phyloP scores from a whole-genome alignment of 1,140 invertebrate species.

The Tyrophagus putrescentiae region DNA sequence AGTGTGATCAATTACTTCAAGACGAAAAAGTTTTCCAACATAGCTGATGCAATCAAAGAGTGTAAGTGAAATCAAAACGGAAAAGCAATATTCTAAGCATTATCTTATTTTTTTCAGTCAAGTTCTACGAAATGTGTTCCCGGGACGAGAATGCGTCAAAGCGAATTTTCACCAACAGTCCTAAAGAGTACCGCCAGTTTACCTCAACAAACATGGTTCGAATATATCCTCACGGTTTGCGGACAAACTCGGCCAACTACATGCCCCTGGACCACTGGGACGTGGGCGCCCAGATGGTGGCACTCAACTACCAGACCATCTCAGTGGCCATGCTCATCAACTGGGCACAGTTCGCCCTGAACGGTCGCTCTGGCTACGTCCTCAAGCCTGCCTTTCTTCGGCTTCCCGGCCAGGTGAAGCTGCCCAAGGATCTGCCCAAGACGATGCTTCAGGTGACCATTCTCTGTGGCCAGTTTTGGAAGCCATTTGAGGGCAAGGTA shows the following conservation, averaged over 20 bases:
- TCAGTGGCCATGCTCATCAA: slow-evolving; percentile 42
- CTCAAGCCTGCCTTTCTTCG: slow-evolving; percentile 40
- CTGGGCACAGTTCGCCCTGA: slow-evolving; percentile 43
- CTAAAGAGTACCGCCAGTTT: slow-evolving; percentile 35
- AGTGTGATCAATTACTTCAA: slow-evolving; percentile 17
- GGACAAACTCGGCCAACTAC: slow-evolving; percentile 45
- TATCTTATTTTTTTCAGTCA: too few species aligned
- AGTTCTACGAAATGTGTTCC: too few species aligned
- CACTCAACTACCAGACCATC: slow-evolving; percentile 44
- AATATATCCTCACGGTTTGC: slow-evolving; percentile 43
- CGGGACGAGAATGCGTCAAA: too few species aligned
- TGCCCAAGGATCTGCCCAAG: background rate
- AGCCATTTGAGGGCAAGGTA: background rate
- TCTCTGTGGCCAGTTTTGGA: slow-evolving; percentile 13
- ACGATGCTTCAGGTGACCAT: background rate
- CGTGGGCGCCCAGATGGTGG: slow-evolving; percentile 43
- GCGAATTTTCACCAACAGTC: too few species aligned
- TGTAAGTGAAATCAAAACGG: slow-evolving; percentile 6
- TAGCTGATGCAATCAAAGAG: slow-evolving; percentile 10
- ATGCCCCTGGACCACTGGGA: slow-evolving; percentile 43
- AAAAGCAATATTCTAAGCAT: background rate
- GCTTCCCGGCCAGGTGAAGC: background rate
- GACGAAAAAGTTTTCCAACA: slow-evolving; percentile 12
- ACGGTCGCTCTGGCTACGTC: slow-evolving; percentile 50
- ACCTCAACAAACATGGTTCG: slow-evolving; percentile 38